These are phyloP conservation scores for Aspidiotus rigidus DNA, from an alignment of 2,888 invertebrate species.

Conservation along the genomic window DNA sequence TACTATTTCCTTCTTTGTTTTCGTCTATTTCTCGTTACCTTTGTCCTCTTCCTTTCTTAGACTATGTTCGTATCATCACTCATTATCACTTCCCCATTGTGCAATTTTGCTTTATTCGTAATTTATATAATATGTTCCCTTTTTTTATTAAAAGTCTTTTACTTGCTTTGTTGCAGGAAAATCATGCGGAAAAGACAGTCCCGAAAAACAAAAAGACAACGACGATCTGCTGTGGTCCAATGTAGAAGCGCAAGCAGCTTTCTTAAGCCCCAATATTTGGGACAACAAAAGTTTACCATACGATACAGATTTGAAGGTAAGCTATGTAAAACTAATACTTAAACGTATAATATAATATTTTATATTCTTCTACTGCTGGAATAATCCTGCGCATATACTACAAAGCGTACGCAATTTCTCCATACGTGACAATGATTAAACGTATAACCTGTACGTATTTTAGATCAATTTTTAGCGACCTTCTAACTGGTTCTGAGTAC, in stretches of 20 bases:
- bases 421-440: neutral
- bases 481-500: neutral
- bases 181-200: conserved; percentile 40
- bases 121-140: too few relatives aligned
- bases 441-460: neutral
- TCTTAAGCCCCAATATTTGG: conserved; percentile 92
- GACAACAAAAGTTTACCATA: conserved; percentile 78
- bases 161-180: conserved; percentile 40
- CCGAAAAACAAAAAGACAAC: conserved; percentile 43
- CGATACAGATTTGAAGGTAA: conserved; percentile 92
- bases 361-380: too few relatives aligned
- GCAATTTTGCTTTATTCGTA: too few relatives aligned
- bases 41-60: too few relatives aligned
- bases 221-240: conserved; percentile 58
- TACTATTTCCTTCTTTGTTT: too few relatives aligned
- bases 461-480: conserved; percentile 1
- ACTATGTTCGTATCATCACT: too few relatives aligned
- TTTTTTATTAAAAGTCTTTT: neutral
- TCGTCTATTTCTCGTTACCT: too few relatives aligned
- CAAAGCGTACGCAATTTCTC: too few relatives aligned
- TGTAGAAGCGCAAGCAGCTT: conserved; percentile 87
- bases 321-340: conserved; percentile 37
- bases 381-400: too few relatives aligned
- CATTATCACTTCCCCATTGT: too few relatives aligned
- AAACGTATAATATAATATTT: too few relatives aligned